Base-by-base conservation (phyloP, 2,888 invertebrate genomes). In the Rhingia rostrata region DNA sequence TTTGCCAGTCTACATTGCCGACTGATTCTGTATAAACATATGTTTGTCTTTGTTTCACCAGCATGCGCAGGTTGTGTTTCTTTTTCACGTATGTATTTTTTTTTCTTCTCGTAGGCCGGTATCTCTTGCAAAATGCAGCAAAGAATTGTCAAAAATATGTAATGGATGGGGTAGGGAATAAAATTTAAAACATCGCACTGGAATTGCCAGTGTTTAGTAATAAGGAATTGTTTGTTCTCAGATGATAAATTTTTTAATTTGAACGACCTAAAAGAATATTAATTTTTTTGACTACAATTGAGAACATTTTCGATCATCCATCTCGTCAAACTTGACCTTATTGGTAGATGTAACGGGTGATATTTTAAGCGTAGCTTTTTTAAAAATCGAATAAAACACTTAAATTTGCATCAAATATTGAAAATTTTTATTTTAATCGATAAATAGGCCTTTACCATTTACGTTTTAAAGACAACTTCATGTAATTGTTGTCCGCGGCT, bases 21-120 rank as follows among this genome's bases (percentile, higher is more conserved):
- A 70, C 70, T 6, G 47, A 43, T 69, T 49, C 33, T 37, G 45
- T 6, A 22, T 6, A 9, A 54, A 54, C 39, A 69, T 60, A 51
- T 77, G 61, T 45, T 60, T 30, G n/a, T 37, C 77, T 39, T 56
- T 14, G 3, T 77, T 12, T 3, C 37, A 22, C 43, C n/a, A 14
- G 51, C 51, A 37, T 60, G 47, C 47, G 77, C 69, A 22, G 35
- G 5, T 47, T 3, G n/a, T 53, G 39, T 22, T 64, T 12, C 7
- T 39, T 47, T 67, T 22, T 22, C 22, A 22, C 2, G 22, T 22
- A 22, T 22, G 22, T 22, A 4, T 1, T 60, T 66, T 56, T 47
- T 45, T 47, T 10, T 54, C 22, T 47, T 63, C 69, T 33, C 49
- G 61, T 70, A 63, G 78, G 78, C 78, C 67, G 75, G 78, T 56